Percentiles rank a stretch among this genome's conserved stretches.
phyloP scores from a whole-genome alignment of 1,140 invertebrate species.

The Oscheius sp. region DNA sequence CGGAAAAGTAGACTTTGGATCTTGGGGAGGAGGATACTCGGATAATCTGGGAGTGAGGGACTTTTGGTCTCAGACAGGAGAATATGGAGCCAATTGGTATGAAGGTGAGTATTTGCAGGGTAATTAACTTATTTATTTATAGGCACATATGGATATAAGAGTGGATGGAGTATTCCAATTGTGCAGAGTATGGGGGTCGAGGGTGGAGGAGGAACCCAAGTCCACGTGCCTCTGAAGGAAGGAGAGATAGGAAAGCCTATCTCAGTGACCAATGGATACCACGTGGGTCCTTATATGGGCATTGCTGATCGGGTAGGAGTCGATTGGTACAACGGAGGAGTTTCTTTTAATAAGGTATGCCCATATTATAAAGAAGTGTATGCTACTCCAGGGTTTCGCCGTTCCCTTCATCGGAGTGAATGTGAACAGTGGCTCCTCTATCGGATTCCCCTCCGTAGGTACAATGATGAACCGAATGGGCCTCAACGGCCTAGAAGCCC shows the following conservation, averaged over 20 bases:
- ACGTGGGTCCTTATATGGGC: conserved; percentile 44
- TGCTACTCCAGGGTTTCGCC: conserved; percentile 35
- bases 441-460: conserved; percentile 42
- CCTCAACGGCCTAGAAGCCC: conserved; percentile 19
- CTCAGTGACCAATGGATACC: conserved; percentile 43
- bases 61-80: conserved; percentile 42
- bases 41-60: conserved; percentile 46
- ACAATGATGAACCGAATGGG: conserved; percentile 43
- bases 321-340: conserved; percentile 47
- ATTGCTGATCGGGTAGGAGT: conserved; percentile 44
- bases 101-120: conserved; percentile 13
- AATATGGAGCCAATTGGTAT: conserved; percentile 48
- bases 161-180: conserved; percentile 47
- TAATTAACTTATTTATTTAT: not conserved
- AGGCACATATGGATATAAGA: conserved; percentile 44
- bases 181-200: conserved; percentile 40
- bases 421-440: conserved; percentile 36
- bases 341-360: conserved; percentile 27
- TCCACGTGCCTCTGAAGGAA: conserved; percentile 45
- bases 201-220: conserved; percentile 40
- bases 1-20: conserved; percentile 47
- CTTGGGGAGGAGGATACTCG: conserved; percentile 46
- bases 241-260: conserved; percentile 44
- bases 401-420: conserved; percentile 41
- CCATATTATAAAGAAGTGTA: not conserved